phyloP scores from a whole-genome alignment of 2,113 vertebrate genomes.

The Connochaetes taurinus region DNA sequence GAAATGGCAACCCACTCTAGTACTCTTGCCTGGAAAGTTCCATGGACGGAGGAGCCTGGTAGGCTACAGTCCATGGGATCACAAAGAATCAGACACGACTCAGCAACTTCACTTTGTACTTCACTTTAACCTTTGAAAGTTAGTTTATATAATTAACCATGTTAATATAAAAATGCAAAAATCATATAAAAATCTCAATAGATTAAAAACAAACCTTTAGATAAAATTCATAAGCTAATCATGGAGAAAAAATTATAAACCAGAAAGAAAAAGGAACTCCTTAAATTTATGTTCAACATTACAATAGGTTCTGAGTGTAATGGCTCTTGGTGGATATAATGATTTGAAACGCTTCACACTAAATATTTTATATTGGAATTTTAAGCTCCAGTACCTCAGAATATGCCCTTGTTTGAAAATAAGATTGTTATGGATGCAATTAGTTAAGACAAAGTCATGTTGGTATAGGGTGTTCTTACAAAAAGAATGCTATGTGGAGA shows the following conservation, averaged over 20 bases:
- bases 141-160: not conserved
- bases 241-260: not conserved
- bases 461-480: not conserved
- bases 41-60: not conserved
- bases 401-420: not conserved
- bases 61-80: not conserved
- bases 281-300: not conserved
- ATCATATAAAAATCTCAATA: not conserved
- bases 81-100: not conserved
- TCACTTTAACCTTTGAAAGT: not conserved
- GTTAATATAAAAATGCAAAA: not conserved
- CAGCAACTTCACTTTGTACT: not conserved
- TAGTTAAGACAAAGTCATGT: not conserved
- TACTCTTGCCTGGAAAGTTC: not conserved
- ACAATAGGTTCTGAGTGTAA: not conserved
- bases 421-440: not conserved
- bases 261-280: not conserved
- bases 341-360: not conserved
- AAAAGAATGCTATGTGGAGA: not conserved
- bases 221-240: not conserved
- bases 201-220: not conserved
- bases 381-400: not conserved
- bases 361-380: not conserved
- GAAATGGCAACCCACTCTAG: not conserved
- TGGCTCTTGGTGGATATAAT: not conserved